A percentile compares a stretch with the other conserved stretches of the same genome.
phyloP scores from a whole-genome alignment of 2,797 vertebrate species.

The Lagocephalus sceleratus region DNA sequence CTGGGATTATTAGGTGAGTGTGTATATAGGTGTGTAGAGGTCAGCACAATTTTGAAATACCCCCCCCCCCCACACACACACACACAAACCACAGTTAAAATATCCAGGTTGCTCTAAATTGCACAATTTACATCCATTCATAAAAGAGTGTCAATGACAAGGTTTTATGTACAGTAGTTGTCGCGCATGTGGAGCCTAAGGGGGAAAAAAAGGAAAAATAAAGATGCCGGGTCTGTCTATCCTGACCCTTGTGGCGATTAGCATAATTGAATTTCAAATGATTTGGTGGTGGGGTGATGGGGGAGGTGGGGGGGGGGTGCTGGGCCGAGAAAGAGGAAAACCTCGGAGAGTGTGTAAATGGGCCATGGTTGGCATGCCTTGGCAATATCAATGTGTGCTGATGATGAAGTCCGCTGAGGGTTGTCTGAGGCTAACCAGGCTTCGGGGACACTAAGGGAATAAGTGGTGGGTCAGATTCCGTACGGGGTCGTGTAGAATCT shows the following conservation, averaged over 20 bases:
- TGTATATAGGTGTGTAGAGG: too few relatives aligned
- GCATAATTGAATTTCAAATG: slow-evolving; percentile 78
- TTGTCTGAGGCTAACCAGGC: slow-evolving; percentile 28
- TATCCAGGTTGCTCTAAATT: slow-evolving; percentile 30
- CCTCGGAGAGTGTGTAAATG: slow-evolving; percentile 56
- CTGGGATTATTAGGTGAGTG: too few relatives aligned
- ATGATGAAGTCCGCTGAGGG: slow-evolving; percentile 29
- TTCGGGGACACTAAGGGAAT: slow-evolving; percentile 20
- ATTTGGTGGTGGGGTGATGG: too few relatives aligned
- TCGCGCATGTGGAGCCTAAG: slow-evolving; percentile 46
- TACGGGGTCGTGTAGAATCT: slow-evolving; percentile 4
- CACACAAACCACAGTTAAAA: too few relatives aligned
- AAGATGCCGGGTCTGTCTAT: slow-evolving; percentile 40
- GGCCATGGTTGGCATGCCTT: slow-evolving; percentile 43
- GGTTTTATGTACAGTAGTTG: slow-evolving; percentile 73
- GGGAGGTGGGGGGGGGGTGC: slow-evolving; percentile 41
- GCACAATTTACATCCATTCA: slow-evolving; percentile 38
- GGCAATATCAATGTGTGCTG: slow-evolving; percentile 37
- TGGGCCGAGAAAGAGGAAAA: slow-evolving; percentile 45
- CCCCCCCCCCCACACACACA: too few relatives aligned
- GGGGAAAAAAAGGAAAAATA: slow-evolving; percentile 26
- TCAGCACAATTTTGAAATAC: too few relatives aligned
- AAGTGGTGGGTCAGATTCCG: slow-evolving; percentile 13
- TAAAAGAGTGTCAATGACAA: slow-evolving; percentile 58
- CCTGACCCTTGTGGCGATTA: slow-evolving; percentile 63